Conservation (phyloP, 2,797 vertebrate genomes). For the Crocidura indochinensis region DNA sequence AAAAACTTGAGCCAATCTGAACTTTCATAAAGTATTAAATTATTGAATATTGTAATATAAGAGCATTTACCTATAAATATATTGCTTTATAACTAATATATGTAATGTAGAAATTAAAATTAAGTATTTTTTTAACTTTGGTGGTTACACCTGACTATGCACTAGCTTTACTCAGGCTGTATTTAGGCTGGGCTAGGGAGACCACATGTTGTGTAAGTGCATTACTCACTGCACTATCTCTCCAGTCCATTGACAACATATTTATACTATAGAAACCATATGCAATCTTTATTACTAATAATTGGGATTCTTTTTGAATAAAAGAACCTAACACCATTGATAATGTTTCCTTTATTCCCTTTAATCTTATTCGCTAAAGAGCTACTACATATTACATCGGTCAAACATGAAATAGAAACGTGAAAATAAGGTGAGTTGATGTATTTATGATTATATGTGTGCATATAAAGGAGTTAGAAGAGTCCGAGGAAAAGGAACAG, state of each 20-base stretch:
- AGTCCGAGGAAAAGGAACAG: not conserved
- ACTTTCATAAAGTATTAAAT: constrained; percentile 9
- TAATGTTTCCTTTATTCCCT: not conserved
- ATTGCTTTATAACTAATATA: not conserved
- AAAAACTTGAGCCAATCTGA: constrained; percentile 4
- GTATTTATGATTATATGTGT: not conserved
- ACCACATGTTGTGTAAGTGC: too few species aligned
- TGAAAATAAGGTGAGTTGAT: not conserved
- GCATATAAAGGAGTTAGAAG: not conserved
- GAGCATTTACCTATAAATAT: constrained; percentile 6
- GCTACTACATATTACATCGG: not conserved
- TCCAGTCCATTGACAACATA: too few species aligned
- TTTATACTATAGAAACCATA: constrained; percentile 1
- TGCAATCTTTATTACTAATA: constrained; percentile 44
- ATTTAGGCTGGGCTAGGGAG: too few species aligned
- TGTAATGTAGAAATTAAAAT: constrained; percentile 49
- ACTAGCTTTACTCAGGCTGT: too few species aligned
- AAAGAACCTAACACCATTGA: constrained; percentile 46
- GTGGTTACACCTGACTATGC: too few species aligned
- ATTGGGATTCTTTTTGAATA: constrained; percentile 38
- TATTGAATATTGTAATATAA: constrained; percentile 35
- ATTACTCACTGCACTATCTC: too few species aligned
- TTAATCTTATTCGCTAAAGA: constrained; percentile 36
- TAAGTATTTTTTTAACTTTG: not conserved
- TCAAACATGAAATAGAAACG: not conserved